Evolutionary conservation across 2,113 vertebrate species (phyloP), one percentile per base, ranked within the genome.

Genomic region (Alouatta palliata): DNA sequence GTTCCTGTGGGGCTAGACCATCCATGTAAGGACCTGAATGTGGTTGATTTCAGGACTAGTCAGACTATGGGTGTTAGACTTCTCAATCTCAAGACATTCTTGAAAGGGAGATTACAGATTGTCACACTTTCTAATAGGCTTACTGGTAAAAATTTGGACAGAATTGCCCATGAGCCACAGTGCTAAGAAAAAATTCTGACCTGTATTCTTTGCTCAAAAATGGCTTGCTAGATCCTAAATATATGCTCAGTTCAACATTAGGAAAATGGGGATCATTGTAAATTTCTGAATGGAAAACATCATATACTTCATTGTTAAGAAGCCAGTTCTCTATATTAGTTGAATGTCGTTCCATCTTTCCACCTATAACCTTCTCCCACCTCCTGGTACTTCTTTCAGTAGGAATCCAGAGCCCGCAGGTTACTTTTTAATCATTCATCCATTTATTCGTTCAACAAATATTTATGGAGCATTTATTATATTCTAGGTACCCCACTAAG

Each of bases 361-460:
- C 47, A 88, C 40, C 40, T 20, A 56, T 43, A 76, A 3, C 76
- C 7, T 82, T 77, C 66, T 89, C 58, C 20, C 37, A 75, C 5
- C 47, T 96, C 40, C 43, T 75, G 32, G 3, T 88, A 73, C 35
- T 96, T 81, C 35, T 76, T 90, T 77, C 77, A 88, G 49, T 66
- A 89, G 12, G 16, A 86, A 12, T 21, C 27, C 8, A 79, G n/a
- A 87, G 12, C 5, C 19, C 35, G 23, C 79, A 87, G 64, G 20
- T 58, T 91, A 43, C n/a, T 10, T 85, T 93, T 87, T 91, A 79
- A 89, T 82, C 8, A 52, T 27, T 32, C 8, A 56, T 58, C 21
- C 30, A 92, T 73, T 71, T 47, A 71, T 77, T 95, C 47, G 87
- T 83, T 92, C 52, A 96, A 56, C 40, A 85, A 97, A 83, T 82